phyloP scores from a whole-genome alignment of 2,888 invertebrate genomes.

The Archips crataeganus region DNA sequence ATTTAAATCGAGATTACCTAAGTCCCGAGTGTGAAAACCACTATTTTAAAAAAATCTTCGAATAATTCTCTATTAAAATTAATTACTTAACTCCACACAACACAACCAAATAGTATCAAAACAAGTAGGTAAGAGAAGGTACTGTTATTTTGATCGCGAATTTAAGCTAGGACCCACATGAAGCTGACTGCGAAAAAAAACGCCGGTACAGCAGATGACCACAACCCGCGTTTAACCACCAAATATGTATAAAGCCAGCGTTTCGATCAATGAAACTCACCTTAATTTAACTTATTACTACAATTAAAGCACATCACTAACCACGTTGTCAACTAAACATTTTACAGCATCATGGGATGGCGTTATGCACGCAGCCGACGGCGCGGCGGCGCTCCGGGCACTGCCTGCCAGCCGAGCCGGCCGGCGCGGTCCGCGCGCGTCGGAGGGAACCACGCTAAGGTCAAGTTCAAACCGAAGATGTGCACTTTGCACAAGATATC shows the following conservation, averaged over 20 bases:
- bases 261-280: conserved; percentile 33
- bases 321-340: conserved; percentile 51
- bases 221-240: neutral
- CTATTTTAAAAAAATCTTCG: too few relatives aligned
- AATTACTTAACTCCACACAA: too few relatives aligned
- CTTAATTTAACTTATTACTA: conserved; percentile 27
- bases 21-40: too few relatives aligned
- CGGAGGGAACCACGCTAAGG: conserved; percentile 65
- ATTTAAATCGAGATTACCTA: too few relatives aligned
- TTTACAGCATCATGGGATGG: conserved; percentile 43
- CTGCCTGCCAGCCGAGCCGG: conserved; percentile 28
- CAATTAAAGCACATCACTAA: conserved; percentile 52
- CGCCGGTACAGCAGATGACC: conserved; percentile 3
- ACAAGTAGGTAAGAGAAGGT: neutral
- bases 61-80: too few relatives aligned
- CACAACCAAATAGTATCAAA: neutral
- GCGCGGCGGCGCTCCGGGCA: conserved; percentile 42
- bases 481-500: neutral
- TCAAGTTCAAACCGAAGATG: conserved; percentile 69
- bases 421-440: conserved; percentile 52
- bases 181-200: neutral
- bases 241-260: neutral
- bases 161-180: neutral
- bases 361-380: conserved; percentile 45
- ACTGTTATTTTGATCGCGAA: neutral